Evolutionary conservation across 2,113 vertebrate species (phyloP).

Genomic region (Scophthalmus maximus): DNA sequence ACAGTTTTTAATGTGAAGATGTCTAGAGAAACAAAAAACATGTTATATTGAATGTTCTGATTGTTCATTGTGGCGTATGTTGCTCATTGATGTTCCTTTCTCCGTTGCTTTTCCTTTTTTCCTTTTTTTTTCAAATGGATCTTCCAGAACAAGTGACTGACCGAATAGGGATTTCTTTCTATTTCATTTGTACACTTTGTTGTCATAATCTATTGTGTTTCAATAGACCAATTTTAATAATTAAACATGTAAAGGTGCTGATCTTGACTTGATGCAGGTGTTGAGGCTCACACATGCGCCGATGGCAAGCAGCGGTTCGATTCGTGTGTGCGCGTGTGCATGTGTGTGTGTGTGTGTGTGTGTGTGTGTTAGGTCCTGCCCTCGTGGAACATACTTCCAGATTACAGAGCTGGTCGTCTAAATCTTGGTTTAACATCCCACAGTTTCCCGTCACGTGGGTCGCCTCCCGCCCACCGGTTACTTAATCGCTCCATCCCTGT

Average conservation of each 20-base stretch:
- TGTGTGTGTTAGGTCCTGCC: conserved; percentile 3
- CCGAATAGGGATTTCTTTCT: conserved; percentile 79
- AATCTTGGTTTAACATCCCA: conserved; percentile 49
- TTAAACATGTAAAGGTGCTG: conserved; percentile 82
- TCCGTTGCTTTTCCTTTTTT: conserved; percentile 46
- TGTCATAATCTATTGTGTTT: conserved; percentile 87
- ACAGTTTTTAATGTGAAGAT: conserved; percentile 82
- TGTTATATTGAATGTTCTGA: conserved; percentile 81
- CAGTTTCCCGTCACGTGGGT: conserved; percentile 42
- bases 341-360: not conserved
- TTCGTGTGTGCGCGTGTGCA: not conserved
- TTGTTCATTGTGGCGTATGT: conserved; percentile 84
- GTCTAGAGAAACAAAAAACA: conserved; percentile 69
- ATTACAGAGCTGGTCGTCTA: conserved; percentile 59
- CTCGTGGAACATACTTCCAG: conserved; percentile 16
- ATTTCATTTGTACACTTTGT: conserved; percentile 87
- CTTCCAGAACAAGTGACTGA: conserved; percentile 81
- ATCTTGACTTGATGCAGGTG: conserved; percentile 32
- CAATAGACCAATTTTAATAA: conserved; percentile 87
- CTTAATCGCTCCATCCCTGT: conserved; percentile 38
- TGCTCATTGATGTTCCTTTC: conserved; percentile 76
- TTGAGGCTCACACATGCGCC: not conserved
- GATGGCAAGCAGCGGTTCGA: not conserved
- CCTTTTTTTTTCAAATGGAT: conserved; percentile 76
- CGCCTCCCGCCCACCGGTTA: conserved; percentile 51